Conservation (phyloP, 2,113 vertebrate genomes). For the Ascaphus truei region DNA sequence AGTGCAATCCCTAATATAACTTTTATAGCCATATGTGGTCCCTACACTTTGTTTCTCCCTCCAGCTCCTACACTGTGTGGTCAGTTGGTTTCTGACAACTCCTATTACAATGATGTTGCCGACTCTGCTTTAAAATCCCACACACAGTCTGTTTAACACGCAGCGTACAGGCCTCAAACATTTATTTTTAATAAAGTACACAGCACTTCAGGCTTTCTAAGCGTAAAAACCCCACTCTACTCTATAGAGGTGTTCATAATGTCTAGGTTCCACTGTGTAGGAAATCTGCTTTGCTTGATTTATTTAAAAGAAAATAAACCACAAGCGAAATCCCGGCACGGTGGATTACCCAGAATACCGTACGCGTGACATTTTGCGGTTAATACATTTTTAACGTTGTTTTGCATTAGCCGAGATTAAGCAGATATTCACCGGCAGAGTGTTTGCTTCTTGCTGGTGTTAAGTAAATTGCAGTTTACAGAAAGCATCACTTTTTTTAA, state of each 20-base stretch:
- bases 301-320: background rate
- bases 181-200: constrained; percentile 35
- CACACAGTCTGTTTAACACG: constrained; percentile 30
- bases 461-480: constrained; percentile 1
- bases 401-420: constrained; percentile 7
- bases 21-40: background rate
- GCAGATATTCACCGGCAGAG: background rate
- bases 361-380: background rate
- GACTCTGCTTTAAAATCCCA: constrained; percentile 13
- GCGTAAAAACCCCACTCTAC: constrained; percentile 3
- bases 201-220: constrained; percentile 30
- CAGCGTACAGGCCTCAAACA: constrained; percentile 25
- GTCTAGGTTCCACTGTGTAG: background rate
- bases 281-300: background rate
- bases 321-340: background rate
- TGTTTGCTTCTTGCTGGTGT: background rate
- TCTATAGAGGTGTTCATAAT: constrained; percentile 13
- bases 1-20: too few relatives aligned
- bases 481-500: too few relatives aligned
- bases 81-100: constrained; percentile 30
- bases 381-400: constrained; percentile 23
- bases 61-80: background rate
- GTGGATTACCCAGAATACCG: background rate
- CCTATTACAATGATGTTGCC: constrained; percentile 30
- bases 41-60: background rate